Evolutionary conservation across 2,113 vertebrate genomes (phyloP), one percentile per base, ranked within the genome.

Genomic region (Marmota flaviventris): DNA sequence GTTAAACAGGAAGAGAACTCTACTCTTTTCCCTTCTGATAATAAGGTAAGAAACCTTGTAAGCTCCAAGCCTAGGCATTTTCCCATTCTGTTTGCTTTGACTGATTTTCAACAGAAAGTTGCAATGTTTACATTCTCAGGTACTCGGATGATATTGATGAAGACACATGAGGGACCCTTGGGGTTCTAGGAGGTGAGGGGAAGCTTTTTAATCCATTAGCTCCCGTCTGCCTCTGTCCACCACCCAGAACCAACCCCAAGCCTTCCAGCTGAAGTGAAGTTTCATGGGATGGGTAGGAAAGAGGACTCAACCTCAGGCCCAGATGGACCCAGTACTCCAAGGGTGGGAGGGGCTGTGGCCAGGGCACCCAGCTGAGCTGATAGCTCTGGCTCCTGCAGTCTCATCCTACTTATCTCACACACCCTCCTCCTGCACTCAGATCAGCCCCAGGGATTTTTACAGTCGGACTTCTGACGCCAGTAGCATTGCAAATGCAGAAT

Each of bases 401-500:
- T 3, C 42, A 37, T 37, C 13, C 37, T 20, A 1, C 72, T 32
- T 34, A 3, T 39, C 56, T 39, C 45, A 48, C 42, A 42, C 9
- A 22, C 39, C 69, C n/a, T 63, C 22, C 2, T 65, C n/a, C 37
- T 79, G 83, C 22, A 86, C 25, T 58, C 32, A 34, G 37, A 29
- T 65, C 53, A 22, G 51, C 51, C 1, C 0, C 14, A 0, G 39
- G 75, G 39, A 37, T 17, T 22, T 67, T 85, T 29, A 91, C 18
- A 72, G 1, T 13, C n/a, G 32, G 29, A 78, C 65, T 86, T 99
- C 97, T 85, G 99, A 98, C 0, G 97, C 96, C 73, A 99, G 98
- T 39, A 99, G 97, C 56, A 98, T 98, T 0, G 98, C 98, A 97
- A 99, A 99, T 3, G 98, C 91, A 58, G 99, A 99, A 92, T 98